phyloP scores from a whole-genome alignment of 2,888 invertebrate genomes.

The Brenthis ino region DNA sequence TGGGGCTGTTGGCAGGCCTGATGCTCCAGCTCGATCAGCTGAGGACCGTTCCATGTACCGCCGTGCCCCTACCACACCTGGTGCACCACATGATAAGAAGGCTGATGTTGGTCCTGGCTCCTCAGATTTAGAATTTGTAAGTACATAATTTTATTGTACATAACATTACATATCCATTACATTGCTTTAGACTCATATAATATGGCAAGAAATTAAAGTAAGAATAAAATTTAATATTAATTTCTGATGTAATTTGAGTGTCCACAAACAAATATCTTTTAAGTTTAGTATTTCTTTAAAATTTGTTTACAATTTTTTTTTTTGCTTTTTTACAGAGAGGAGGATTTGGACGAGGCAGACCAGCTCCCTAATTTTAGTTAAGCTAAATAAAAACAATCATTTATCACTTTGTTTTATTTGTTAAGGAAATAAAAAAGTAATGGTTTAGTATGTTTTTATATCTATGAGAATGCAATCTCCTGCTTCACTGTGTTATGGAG shows the following conservation, averaged over 20 bases:
- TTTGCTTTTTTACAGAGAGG: conserved; percentile 85
- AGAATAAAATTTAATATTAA: too few relatives aligned
- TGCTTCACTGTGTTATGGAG: too few relatives aligned
- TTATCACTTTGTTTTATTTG: conserved; percentile 39
- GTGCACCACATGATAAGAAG: conserved; percentile 92
- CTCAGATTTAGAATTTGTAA: conserved; percentile 93
- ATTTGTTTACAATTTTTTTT: conserved; percentile 28
- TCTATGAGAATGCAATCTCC: too few relatives aligned
- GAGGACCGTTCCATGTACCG: conserved; percentile 94
- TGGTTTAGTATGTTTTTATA: not conserved
- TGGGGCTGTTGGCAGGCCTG: conserved; percentile 85
- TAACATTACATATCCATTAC: not conserved
- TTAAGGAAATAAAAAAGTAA: conserved; percentile 20
- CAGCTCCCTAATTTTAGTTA: conserved; percentile 74
- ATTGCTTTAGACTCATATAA: too few relatives aligned
- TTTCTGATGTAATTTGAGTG: not conserved
- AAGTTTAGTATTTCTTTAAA: not conserved
- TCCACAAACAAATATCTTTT: not conserved
- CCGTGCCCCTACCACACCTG: conserved; percentile 85
- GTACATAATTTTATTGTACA: conserved; percentile 50
- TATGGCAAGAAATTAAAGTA: too few relatives aligned
- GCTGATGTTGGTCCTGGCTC: conserved; percentile 98
- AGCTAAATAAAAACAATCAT: conserved; percentile 63
- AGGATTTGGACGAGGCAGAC: conserved; percentile 89
- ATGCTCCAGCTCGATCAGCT: conserved; percentile 87